These are phyloP conservation scores for Pelmatolapia mariae DNA, from an alignment of 2,113 vertebrate genomes.

Conservation along the genomic window DNA sequence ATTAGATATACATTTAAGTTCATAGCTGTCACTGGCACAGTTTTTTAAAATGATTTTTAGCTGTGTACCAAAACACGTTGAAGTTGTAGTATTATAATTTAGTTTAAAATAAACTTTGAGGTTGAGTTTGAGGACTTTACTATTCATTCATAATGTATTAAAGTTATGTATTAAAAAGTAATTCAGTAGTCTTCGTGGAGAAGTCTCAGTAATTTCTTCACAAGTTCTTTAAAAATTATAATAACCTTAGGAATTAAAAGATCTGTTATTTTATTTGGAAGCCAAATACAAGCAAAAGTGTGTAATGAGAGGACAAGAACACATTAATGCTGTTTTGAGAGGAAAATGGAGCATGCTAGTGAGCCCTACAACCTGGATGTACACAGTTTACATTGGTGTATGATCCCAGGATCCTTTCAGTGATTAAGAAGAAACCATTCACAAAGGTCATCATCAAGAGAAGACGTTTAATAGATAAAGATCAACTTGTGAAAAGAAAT, in stretches of 20 bases:
- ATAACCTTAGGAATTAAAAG: neutral
- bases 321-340: accelerated
- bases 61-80: neutral
- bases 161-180: neutral
- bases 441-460: neutral
- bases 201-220: neutral
- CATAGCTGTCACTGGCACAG: neutral
- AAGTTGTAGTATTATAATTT: neutral
- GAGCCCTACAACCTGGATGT: neutral
- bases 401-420: neutral
- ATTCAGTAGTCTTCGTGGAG: neutral
- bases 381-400: neutral
- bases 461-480: neutral
- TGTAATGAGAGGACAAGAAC: neutral
- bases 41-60: neutral
- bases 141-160: neutral
- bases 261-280: neutral
- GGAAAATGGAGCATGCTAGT: neutral
- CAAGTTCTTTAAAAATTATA: accelerated
- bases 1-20: neutral
- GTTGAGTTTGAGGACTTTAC: neutral
- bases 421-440: neutral
- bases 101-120: neutral
- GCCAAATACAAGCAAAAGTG: neutral
- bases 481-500: neutral